phyloP scores from a whole-genome alignment of 2,113 vertebrate species.

The Syngnathus floridae region DNA sequence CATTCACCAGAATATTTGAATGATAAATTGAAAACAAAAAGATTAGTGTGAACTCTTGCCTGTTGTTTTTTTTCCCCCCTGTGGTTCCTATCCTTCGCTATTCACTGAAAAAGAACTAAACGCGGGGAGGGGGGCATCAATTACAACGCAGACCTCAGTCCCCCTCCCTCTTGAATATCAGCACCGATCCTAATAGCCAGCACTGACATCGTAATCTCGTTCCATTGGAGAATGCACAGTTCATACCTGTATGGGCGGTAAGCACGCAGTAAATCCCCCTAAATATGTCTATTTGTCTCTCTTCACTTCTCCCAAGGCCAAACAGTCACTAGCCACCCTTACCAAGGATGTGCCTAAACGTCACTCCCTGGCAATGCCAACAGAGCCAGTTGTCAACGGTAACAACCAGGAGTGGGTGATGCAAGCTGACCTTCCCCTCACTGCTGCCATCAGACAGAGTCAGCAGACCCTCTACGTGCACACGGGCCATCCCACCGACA shows the following conservation, averaged over 20 bases:
- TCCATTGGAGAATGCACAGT: background rate
- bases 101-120: too few species aligned
- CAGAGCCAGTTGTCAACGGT: conserved; percentile 91
- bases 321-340: conserved; percentile 93
- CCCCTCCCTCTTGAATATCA: too few species aligned
- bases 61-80: background rate
- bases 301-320: conserved; percentile 74
- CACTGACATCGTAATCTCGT: too few species aligned
- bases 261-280: background rate
- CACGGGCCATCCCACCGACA: conserved; percentile 80
- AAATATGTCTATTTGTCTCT: background rate
- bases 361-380: conserved; percentile 92
- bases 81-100: background rate
- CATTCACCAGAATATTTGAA: background rate
- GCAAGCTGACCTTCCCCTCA: conserved; percentile 93
- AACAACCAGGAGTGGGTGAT: conserved; percentile 99
- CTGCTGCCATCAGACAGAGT: conserved; percentile 95
- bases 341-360: conserved; percentile 97
- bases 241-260: background rate
- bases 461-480: conserved; percentile 95
- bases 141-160: too few species aligned
- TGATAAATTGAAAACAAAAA: background rate
- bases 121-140: too few species aligned
- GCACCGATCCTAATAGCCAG: too few species aligned
- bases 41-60: background rate